Evolutionary conservation across 1,140 invertebrate species (phyloP), one percentile per base, ranked within the genome.

Genomic region (Drosophila sp.): DNA sequence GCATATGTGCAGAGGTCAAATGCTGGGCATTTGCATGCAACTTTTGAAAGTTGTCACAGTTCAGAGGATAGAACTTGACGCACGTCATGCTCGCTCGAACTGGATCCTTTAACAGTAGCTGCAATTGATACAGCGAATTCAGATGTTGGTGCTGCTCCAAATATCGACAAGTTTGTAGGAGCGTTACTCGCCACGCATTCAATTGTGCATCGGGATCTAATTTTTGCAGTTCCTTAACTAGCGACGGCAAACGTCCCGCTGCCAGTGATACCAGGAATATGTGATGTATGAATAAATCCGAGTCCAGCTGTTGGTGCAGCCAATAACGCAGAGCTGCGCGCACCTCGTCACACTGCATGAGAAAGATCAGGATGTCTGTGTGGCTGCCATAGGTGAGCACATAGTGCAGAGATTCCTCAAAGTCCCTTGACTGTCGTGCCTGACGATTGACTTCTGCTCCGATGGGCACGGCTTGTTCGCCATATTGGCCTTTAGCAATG

Each of bases 41-140:
- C 71, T 95, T 94, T 0, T 92, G 92, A 77, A 94, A 95, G 53
- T 91, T 93, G 1, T 91, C 91, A 4, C 93, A 92, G 29, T 94
- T 92, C 18, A 94, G 92, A 0, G 93, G 91, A 82, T 96, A 96
- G 81, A 96, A 94, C 64, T 94, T 93, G 7, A 95, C 95, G 74
- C 95, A 96, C 0, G 95, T 95, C 92, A 96, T 95, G 0, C 95
- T 94, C 0, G 96, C 95, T 59, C 96, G 92, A 4, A 96, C 93
- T 56, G 94, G 94, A 90, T 96, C 95, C 7, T 93, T 94, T 75
- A 95, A 94, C 16, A 94, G 94, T 4, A 94, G 87, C 81, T 96
- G 96, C 36, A 96, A 74, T 50, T 95, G 93, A 92, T 96, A 96
- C 1, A 96, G 90, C 3, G 93, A 94, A 71, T 96, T 93, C 1